phyloP scores from a whole-genome alignment of 2,113 vertebrate genomes.

The Notarius lentiginosus region DNA sequence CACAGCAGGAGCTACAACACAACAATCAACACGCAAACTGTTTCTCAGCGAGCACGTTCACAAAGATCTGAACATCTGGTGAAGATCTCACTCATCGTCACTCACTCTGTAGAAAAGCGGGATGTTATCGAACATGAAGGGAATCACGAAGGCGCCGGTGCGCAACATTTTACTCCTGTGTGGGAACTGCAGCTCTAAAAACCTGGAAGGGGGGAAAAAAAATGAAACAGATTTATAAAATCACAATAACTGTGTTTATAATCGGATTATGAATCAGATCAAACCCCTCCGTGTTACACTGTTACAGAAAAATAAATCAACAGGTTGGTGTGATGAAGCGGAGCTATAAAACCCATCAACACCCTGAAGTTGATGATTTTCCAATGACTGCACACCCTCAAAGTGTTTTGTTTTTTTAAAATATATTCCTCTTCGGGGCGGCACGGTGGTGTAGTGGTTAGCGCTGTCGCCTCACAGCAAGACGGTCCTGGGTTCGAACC shows the following conservation, averaged over 20 bases:
- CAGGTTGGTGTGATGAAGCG: neutral
- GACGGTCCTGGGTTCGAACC: too few relatives aligned
- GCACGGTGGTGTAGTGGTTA: too few relatives aligned
- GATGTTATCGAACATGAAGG: constrained; percentile 80
- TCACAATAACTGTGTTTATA: neutral
- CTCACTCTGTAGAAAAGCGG: constrained; percentile 79
- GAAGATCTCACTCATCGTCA: neutral
- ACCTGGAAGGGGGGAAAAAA: constrained; percentile 61
- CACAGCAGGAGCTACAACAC: constrained; percentile 71
- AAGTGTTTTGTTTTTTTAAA: neutral
- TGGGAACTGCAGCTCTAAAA: constrained; percentile 76
- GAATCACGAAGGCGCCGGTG: constrained; percentile 74
- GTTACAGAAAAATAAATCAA: neutral
- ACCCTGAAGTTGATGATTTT: neutral
- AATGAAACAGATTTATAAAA: neutral
- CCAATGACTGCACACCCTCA: neutral
- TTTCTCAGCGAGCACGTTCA: neutral
- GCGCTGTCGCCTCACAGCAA: too few relatives aligned
- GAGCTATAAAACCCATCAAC: neutral
- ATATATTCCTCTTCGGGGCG: neutral
- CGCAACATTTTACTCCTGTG: constrained; percentile 74
- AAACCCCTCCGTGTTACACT: too few relatives aligned
- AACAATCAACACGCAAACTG: constrained; percentile 7
- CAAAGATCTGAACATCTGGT: neutral
- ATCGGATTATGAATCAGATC: neutral